phyloP scores from a whole-genome alignment of 2,113 vertebrate species.

The Psettodes erumei region DNA sequence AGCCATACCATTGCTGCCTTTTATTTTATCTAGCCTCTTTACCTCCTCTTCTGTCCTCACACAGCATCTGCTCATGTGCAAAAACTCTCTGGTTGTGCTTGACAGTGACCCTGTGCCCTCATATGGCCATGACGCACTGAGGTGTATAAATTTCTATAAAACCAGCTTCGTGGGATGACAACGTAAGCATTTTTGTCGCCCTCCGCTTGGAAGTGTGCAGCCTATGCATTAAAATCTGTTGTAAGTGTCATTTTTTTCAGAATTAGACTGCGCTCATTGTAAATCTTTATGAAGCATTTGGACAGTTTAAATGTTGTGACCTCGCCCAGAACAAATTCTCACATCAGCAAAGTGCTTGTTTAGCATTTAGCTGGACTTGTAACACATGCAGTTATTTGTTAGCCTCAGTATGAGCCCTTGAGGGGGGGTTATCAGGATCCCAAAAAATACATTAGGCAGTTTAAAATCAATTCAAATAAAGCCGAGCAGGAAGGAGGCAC shows the following conservation, averaged over 20 bases:
- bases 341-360: neutral
- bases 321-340: neutral
- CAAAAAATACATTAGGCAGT: neutral
- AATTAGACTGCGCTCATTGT: neutral
- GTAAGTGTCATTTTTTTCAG: neutral
- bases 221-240: neutral
- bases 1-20: slow-evolving; percentile 36
- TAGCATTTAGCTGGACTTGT: neutral
- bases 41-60: slow-evolving; percentile 9
- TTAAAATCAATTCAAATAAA: slow-evolving; percentile 25
- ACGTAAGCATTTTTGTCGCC: neutral
- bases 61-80: neutral
- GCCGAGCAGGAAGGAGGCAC: neutral
- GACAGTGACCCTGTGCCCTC: slow-evolving; percentile 11
- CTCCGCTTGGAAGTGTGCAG: neutral
- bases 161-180: slow-evolving; percentile 4
- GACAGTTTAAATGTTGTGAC: neutral
- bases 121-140: neutral
- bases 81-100: neutral
- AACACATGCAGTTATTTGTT: slow-evolving; percentile 2
- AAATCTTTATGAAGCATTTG: neutral
- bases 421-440: neutral
- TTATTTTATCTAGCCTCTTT: slow-evolving; percentile 8
- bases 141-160: slow-evolving; percentile 30
- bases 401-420: neutral